These are phyloP conservation scores for Geococcyx californianus DNA, from an alignment of 2,113 vertebrate genomes.

Conservation along the genomic window DNA sequence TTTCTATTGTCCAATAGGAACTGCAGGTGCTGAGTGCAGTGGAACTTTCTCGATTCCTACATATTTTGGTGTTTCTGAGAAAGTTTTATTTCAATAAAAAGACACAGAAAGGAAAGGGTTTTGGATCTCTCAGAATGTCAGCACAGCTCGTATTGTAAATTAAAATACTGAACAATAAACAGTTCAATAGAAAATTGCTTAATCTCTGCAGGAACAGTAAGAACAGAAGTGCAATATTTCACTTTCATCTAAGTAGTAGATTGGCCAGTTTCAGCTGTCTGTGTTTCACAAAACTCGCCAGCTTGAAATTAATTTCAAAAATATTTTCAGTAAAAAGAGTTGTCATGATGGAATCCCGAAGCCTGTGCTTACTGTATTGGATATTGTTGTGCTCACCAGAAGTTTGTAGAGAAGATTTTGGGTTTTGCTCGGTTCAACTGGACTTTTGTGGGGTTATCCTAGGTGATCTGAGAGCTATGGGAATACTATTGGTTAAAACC, in stretches of 20 bases:
- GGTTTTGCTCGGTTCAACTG: background rate
- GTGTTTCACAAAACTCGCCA: background rate
- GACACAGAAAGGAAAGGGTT: background rate
- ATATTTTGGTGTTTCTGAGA: background rate
- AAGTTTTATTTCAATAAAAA: background rate
- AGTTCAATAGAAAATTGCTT: background rate
- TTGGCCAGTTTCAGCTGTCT: background rate
- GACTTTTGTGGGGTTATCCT: background rate
- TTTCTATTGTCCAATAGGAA: background rate
- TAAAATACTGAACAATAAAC: background rate
- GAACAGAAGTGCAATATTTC: background rate
- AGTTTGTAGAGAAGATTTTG: background rate
- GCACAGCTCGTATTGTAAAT: background rate
- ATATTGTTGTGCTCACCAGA: background rate
- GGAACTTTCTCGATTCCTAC: background rate
- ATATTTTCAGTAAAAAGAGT: background rate
- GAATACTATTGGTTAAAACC: background rate
- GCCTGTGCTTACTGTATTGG: background rate
- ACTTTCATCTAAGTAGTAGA: background rate
- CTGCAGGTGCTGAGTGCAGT: background rate
- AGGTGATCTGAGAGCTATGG: background rate
- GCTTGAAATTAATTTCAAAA: conserved; percentile 6
- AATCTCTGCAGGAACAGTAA: background rate
- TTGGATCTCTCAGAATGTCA: background rate
- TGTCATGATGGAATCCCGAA: background rate